Percentiles rank a stretch among this genome's conserved stretches.
Evolutionary conservation across 2,888 invertebrate species (phyloP).

Genomic region (Drosophila dives): DNA sequence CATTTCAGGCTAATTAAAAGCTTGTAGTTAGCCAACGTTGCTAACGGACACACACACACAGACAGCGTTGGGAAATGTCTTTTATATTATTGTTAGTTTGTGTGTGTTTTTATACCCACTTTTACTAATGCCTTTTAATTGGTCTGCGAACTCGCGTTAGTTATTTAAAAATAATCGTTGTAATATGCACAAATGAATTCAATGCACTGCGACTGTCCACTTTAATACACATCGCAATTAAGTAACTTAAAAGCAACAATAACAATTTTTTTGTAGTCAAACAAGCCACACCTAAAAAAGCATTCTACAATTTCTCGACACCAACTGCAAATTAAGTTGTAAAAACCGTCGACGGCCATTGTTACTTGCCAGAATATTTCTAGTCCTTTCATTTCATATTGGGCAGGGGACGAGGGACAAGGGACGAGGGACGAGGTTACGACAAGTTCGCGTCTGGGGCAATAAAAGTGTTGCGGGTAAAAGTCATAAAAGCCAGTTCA

Average conservation of each 20-base stretch:
- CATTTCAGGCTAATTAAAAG: conserved; percentile 77
- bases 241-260: conserved; percentile 42
- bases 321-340: conserved; percentile 74
- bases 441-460: conserved; percentile 42
- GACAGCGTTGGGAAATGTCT: conserved; percentile 5
- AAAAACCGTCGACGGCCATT: conserved; percentile 60
- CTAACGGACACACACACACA: conserved; percentile 28
- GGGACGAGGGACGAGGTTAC: background rate
- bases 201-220: conserved; percentile 24
- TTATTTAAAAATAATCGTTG: conserved; percentile 70
- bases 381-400: conserved; percentile 2
- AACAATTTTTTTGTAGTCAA: conserved; percentile 25
- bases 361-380: conserved; percentile 23
- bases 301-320: conserved; percentile 51
- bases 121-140: conserved; percentile 71
- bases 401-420: too few relatives aligned
- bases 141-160: conserved; percentile 46
- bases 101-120: conserved; percentile 22
- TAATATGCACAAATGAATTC: conserved; percentile 59
- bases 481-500: conserved; percentile 72
- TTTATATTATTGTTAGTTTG: background rate
- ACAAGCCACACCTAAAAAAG: conserved; percentile 64
- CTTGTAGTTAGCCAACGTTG: conserved; percentile 31
- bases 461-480: conserved; percentile 70
- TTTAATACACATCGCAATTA: conserved; percentile 62